phyloP scores from a whole-genome alignment of 2,888 invertebrate genomes.

The Dolichomitus sp. region DNA sequence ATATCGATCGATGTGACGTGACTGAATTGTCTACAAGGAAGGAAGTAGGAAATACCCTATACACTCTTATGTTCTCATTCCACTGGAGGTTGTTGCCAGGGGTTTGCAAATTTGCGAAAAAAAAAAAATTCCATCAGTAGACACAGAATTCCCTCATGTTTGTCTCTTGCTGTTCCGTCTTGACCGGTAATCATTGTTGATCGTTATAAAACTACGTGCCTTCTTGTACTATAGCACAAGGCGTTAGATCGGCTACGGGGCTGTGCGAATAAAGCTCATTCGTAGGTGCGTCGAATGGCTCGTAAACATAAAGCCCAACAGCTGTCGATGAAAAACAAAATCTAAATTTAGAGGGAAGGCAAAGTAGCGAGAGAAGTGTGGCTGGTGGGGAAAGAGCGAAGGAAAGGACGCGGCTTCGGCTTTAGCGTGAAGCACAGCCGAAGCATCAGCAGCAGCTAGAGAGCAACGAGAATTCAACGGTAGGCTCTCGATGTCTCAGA shows the following conservation, averaged over 20 bases:
- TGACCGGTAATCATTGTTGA: neutral
- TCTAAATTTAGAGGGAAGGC: conserved; percentile 80
- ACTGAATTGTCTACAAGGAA: conserved; percentile 10
- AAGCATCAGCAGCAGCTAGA: conserved; percentile 10
- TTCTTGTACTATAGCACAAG: neutral
- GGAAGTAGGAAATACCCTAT: conserved; percentile 13
- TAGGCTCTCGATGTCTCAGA: conserved; percentile 14
- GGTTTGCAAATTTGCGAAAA: neutral
- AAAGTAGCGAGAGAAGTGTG: conserved; percentile 58
- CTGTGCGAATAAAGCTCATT: conserved; percentile 79
- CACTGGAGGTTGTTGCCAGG: conserved; percentile 7
- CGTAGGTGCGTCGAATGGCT: conserved; percentile 80
- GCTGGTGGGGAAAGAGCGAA: conserved; percentile 30
- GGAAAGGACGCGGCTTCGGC: conserved; percentile 33
- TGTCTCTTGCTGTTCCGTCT: neutral
- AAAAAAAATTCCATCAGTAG: too few species aligned
- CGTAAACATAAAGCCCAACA: conserved; percentile 82
- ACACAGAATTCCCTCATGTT: neutral
- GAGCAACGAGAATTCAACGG: conserved; percentile 39
- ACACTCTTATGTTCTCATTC: neutral
- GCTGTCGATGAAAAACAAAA: conserved; percentile 84
- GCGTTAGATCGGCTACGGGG: conserved; percentile 46
- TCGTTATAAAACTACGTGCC: conserved; percentile 6
- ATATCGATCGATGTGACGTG: neutral
- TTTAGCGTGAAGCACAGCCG: conserved; percentile 4